Evolutionary conservation across 1,140 invertebrate genomes (phyloP), one percentile per base, ranked within the genome.

Genomic region (Ceratina australensis): DNA sequence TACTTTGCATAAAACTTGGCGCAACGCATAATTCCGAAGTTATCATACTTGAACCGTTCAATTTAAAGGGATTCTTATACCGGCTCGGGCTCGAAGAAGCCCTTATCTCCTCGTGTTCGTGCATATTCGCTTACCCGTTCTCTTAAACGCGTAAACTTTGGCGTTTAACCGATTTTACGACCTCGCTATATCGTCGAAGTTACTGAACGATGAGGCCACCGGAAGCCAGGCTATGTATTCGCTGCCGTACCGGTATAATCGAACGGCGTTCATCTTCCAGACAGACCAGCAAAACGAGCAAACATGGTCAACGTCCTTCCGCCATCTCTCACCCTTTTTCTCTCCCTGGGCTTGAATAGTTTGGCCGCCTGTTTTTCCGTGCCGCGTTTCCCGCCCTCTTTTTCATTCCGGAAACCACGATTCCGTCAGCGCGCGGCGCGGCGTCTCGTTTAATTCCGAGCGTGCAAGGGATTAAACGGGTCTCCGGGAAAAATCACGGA

Each of bases 241-340:
- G 33, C 0, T 10, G 33, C 5, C 33, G 33, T 76, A 76, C 65
- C 56, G 33, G 81, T 75, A 80, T 82, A 86, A 86, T 87, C 84
- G 82, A 86, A 86, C 78, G 54, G 71, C 79, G 86, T 86, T 81
- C 79, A 81, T 87, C 81, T 86, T 83, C 24, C 56, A 79, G 81
- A 81, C 75, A 80, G 64, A 28, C 10, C 50, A 75, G 66, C 28
- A 60, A 83, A 79, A 72, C 69, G 18, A 60, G 64, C 63, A 71
- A 59, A 59, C 24, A 18, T 54, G 64, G 5, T 47, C 64, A 52
- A 13, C 33, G 50, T 42, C 33, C 33, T 42, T 42, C 33, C 33
- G 10, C 33, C 33, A 3, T 7, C 33, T n/a, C 33, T 42, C 3
- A 10, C 33, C 33, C 56, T 56, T 26, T 83, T 63, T 52, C 49